Conservation (phyloP, 1,140 invertebrate genomes). For the Hesperophylax magnus region DNA sequence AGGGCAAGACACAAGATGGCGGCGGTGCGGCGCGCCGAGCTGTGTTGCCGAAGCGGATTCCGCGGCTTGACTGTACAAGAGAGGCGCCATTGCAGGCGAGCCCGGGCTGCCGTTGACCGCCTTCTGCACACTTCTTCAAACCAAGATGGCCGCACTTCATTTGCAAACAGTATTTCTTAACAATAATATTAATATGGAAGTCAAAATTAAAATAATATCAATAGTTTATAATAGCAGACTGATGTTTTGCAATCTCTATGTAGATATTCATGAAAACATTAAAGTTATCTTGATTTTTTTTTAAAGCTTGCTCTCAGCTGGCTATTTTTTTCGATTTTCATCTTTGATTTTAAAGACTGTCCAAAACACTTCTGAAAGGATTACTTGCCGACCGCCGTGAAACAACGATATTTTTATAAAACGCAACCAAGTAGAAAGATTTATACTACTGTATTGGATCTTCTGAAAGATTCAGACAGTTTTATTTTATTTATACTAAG, state of each 20-base stretch:
- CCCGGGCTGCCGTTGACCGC: neutral
- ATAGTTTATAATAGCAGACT: neutral
- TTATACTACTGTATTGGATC: neutral
- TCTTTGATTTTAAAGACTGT: slow-evolving; percentile 16
- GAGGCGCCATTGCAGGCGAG: slow-evolving; percentile 10
- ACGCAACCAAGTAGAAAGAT: neutral
- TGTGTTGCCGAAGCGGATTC: slow-evolving; percentile 40
- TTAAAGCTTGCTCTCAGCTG: neutral
- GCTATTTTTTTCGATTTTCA: neutral
- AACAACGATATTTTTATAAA: neutral
- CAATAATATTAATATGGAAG: neutral
- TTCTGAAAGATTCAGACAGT: neutral
- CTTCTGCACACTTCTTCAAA: neutral
- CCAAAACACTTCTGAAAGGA: slow-evolving; percentile 5
- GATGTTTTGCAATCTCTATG: neutral
- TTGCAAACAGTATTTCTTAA: neutral
- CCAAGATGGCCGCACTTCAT: slow-evolving; percentile 1
- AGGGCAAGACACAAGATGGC: slow-evolving; percentile 35
- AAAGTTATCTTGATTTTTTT: neutral
- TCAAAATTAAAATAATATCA: neutral
- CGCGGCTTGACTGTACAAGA: slow-evolving; percentile 41
- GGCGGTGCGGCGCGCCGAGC: slow-evolving; percentile 14
- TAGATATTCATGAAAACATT: neutral
- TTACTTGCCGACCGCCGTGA: neutral
- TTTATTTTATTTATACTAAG: neutral